These are phyloP conservation scores for Matsumyia berberina DNA, from an alignment of 2,888 invertebrate genomes.

Conservation along the genomic window DNA sequence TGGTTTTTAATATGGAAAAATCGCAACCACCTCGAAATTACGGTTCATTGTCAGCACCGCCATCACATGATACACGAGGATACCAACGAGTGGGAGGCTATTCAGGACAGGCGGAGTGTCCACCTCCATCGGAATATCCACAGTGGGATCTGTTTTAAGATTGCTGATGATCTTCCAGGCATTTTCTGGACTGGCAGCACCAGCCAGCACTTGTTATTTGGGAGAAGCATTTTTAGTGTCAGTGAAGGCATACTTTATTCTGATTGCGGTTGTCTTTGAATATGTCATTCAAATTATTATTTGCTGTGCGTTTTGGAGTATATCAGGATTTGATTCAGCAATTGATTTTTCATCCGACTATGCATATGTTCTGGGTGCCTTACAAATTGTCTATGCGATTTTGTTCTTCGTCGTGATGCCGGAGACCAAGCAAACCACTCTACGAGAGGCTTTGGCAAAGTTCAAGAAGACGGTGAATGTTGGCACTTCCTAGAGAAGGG, in stretches of 20 bases:
- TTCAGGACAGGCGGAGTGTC: neutral
- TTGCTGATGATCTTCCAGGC: conserved; percentile 78
- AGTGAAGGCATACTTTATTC: conserved; percentile 79
- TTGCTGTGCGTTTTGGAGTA: neutral
- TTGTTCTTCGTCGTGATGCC: conserved; percentile 78
- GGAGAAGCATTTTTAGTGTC: conserved; percentile 81
- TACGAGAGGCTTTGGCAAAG: conserved; percentile 78
- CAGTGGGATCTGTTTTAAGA: conserved; percentile 42
- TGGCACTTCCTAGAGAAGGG: neutral
- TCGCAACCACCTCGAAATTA: no score
- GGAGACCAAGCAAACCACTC: conserved; percentile 79
- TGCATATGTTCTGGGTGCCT: conserved; percentile 77
- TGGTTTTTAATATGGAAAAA: no score
- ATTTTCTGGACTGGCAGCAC: conserved; percentile 79
- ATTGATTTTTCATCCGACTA: conserved; percentile 70
- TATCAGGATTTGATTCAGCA: neutral
- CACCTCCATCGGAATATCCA: conserved; percentile 12
- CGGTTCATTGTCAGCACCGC: no score
- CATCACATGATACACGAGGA: neutral
- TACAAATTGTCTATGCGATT: conserved; percentile 77
- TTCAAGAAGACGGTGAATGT: conserved; percentile 60
- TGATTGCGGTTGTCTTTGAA: conserved; percentile 78
- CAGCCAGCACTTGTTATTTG: conserved; percentile 78
- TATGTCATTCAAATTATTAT: conserved; percentile 77
- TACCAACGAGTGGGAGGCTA: neutral